Percentiles rank a stretch among this genome's conserved stretches.
These are phyloP conservation scores for Callospermophilus lateralis DNA, from an alignment of 2,113 vertebrate genomes.

Conservation along the genomic window DNA sequence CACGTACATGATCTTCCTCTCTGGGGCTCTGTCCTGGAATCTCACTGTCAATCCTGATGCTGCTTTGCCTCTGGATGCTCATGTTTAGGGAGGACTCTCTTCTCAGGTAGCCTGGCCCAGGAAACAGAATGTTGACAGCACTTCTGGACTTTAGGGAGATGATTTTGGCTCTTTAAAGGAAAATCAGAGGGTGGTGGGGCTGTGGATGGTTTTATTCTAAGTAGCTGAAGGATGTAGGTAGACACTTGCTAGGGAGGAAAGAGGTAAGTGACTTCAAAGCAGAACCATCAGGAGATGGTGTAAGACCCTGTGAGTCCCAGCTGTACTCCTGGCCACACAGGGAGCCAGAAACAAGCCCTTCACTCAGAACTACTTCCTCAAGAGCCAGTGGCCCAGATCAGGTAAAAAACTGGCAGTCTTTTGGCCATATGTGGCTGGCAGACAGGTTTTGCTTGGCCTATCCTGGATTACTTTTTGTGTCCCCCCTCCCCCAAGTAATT, in stretches of 20 bases:
- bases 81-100: not conserved
- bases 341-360: not conserved
- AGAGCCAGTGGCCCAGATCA: not conserved
- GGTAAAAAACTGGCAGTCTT: not conserved
- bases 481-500: too few relatives aligned
- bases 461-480: not conserved
- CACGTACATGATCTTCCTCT: not conserved
- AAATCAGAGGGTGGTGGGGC: not conserved
- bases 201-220: constrained; percentile 7
- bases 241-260: not conserved
- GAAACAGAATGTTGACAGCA: not conserved
- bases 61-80: not conserved
- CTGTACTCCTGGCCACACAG: not conserved
- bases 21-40: not conserved
- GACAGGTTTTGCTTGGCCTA: not conserved
- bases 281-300: not conserved
- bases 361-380: not conserved
- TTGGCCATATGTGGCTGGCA: not conserved
- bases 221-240: not conserved
- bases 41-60: not conserved
- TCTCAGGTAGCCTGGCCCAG: not conserved
- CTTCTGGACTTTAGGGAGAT: not conserved
- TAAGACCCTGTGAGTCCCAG: not conserved
- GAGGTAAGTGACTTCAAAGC: not conserved
- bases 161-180: not conserved